These are phyloP conservation scores for Athene noctua DNA, from an alignment of 2,113 vertebrate genomes.

Conservation along the genomic window DNA sequence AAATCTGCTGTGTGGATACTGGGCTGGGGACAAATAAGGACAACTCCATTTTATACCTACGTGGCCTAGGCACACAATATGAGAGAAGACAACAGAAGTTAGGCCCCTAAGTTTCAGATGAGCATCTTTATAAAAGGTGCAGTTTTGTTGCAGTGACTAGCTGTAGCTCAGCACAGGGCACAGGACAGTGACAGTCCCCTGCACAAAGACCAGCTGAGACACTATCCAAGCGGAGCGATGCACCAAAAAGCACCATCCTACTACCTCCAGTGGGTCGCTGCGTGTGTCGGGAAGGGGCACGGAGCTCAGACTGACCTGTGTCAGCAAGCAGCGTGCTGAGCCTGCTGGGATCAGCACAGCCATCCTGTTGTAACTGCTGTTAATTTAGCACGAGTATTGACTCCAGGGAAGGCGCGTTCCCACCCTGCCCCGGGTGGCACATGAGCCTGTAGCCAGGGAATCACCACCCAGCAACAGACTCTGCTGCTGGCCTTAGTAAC, in stretches of 20 bases:
- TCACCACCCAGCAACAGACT: conserved; percentile 32
- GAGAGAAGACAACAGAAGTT: not conserved
- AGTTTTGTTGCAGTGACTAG: not conserved
- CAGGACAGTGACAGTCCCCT: not conserved
- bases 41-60: not conserved
- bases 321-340: accelerated
- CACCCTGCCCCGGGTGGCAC: not conserved
- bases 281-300: accelerated
- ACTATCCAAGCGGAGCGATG: not conserved
- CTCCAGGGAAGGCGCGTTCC: not conserved
- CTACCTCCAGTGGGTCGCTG: not conserved
- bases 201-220: not conserved
- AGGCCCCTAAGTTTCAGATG: not conserved
- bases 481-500: conserved; percentile 37
- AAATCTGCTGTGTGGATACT: conserved; percentile 1
- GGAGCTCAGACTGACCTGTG: not conserved
- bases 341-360: not conserved
- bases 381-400: not conserved
- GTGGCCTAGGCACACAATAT: not conserved
- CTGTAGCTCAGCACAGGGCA: not conserved
- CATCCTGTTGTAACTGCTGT: not conserved
- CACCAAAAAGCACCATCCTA: not conserved
- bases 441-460: not conserved
- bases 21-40: conserved; percentile 34
- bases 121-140: not conserved